These are phyloP conservation scores for Podarcis muralis DNA, from an alignment of 2,113 vertebrate genomes.

Conservation along the genomic window DNA sequence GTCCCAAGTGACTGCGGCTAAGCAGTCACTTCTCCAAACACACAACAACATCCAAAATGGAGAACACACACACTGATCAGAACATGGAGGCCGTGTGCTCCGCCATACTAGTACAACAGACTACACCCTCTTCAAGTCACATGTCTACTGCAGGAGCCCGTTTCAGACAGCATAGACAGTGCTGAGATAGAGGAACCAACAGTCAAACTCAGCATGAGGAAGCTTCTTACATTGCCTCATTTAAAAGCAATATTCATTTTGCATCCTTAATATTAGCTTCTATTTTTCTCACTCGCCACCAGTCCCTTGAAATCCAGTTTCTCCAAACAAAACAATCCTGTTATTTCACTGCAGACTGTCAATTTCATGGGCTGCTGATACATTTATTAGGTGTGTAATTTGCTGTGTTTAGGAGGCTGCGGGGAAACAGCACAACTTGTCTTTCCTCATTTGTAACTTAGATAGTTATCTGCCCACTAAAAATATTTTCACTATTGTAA, in stretches of 20 bases:
- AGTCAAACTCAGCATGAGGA: no score
- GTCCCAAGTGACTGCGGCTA: no score
- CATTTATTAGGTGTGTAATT: slow-evolving; percentile 77
- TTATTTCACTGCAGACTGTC: slow-evolving; percentile 73
- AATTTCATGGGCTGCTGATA: slow-evolving; percentile 76
- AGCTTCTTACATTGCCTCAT: slow-evolving; percentile 48
- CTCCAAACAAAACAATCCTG: slow-evolving; percentile 68
- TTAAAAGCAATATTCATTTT: slow-evolving; percentile 36
- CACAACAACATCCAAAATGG: no score
- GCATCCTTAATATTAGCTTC: slow-evolving; percentile 55
- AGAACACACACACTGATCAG: no score
- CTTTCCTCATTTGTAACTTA: slow-evolving; percentile 58
- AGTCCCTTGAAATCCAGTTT: slow-evolving; percentile 65
- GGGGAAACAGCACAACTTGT: slow-evolving; percentile 59
- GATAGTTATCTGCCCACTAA: slow-evolving; percentile 62
- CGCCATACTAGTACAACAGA: no score
- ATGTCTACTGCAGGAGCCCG: no score
- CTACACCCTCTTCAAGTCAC: no score
- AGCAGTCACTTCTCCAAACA: no score
- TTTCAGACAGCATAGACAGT: no score
- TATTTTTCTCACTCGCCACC: slow-evolving; percentile 71
- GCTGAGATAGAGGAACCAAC: no score
- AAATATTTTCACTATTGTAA: slow-evolving; percentile 67
- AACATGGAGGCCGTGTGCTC: no score
- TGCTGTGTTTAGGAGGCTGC: slow-evolving; percentile 74